Evolutionary conservation across 1,140 invertebrate species (phyloP).

Genomic region (Eueides isabella): DNA sequence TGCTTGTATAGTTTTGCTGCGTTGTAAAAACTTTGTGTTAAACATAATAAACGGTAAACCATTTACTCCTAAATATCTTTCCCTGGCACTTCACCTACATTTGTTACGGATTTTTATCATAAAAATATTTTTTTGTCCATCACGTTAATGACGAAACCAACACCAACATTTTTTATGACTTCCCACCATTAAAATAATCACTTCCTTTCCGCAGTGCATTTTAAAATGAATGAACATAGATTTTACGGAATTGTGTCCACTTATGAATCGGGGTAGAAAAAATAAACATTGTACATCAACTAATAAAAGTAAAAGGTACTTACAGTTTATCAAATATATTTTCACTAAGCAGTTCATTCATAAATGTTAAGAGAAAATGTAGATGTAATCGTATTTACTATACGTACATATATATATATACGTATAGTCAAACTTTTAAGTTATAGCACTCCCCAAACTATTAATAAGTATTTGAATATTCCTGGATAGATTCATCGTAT

Average conservation of each 20-base stretch:
- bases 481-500: too few relatives aligned
- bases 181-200: constrained; percentile 77
- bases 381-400: too few relatives aligned
- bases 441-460: too few relatives aligned
- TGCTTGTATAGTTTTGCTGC: background rate
- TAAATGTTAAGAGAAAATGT: too few relatives aligned
- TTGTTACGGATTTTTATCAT: constrained; percentile 56
- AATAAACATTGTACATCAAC: background rate
- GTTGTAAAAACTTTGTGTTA: constrained; percentile 3
- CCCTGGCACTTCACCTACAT: constrained; percentile 40
- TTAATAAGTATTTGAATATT: too few relatives aligned
- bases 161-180: constrained; percentile 64
- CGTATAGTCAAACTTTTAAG: too few relatives aligned
- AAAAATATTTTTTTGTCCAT: constrained; percentile 66
- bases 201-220: constrained; percentile 59
- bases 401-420: too few relatives aligned
- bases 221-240: constrained; percentile 56
- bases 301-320: background rate
- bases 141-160: constrained; percentile 67
- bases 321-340: too few relatives aligned
- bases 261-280: constrained; percentile 5
- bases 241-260: constrained; percentile 41
- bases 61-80: constrained; percentile 27
- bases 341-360: background rate
- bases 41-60: constrained; percentile 8